Percentiles rank a stretch among this genome's conserved stretches.
These are phyloP conservation scores for Columba livia DNA, from an alignment of 2,113 vertebrate species.

Conservation along the genomic window DNA sequence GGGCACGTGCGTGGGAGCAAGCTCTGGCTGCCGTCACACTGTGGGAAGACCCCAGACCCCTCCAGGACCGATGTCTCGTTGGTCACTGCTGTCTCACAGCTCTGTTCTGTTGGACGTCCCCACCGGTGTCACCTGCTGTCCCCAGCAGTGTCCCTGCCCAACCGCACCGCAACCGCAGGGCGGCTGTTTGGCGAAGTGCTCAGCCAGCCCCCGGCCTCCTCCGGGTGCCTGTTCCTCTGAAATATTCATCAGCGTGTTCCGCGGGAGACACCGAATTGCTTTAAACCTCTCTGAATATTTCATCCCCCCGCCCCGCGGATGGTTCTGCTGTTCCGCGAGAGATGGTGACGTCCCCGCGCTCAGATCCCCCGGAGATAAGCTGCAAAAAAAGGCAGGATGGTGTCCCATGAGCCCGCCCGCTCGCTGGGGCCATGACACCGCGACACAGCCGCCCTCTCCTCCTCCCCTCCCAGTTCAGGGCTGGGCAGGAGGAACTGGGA, in stretches of 20 bases:
- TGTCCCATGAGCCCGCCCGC: neutral
- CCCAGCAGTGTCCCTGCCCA: neutral
- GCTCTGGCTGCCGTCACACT: neutral
- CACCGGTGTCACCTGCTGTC: rapidly evolving
- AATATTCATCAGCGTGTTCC: conserved; percentile 31
- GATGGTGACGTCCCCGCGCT: rapidly evolving
- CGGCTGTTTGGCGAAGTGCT: neutral
- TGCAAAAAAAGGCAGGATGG: neutral
- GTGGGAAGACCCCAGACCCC: neutral
- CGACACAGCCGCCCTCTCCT: no score
- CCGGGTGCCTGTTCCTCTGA: neutral
- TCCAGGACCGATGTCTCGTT: neutral
- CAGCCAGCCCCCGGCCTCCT: neutral
- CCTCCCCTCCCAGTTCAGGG: neutral
- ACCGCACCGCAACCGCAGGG: rapidly evolving
- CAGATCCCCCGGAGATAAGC: neutral
- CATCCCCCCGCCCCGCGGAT: neutral
- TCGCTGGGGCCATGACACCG: no score
- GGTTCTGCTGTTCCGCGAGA: neutral
- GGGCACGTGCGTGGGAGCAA: rapidly evolving
- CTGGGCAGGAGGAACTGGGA: neutral
- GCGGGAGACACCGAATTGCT: conserved; percentile 43
- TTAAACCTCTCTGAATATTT: conserved; percentile 72
- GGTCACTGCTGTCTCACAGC: neutral
- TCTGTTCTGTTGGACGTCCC: neutral